Conservation (phyloP, 2,113 vertebrate genomes). For the Tretioscincus oriximinensis region DNA sequence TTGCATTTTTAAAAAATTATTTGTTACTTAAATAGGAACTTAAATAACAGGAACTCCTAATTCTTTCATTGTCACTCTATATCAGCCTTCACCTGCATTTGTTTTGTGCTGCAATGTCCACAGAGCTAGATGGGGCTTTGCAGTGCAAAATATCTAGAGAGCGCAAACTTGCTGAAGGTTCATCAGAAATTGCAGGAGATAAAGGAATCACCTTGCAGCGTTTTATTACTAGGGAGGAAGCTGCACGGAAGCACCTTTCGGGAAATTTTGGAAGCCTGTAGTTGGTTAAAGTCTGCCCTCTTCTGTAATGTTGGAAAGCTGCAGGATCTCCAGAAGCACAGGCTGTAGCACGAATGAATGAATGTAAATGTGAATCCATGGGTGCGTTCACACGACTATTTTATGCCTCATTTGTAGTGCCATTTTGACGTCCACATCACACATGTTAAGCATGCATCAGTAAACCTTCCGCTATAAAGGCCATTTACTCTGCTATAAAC, state of each 20-base stretch:
- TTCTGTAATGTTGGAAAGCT: conserved; percentile 18
- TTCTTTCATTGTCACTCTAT: background rate
- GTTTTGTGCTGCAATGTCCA: too few relatives aligned
- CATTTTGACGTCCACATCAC: too few relatives aligned
- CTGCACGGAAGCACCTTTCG: background rate
- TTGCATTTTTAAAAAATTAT: background rate
- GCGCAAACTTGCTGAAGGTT: background rate
- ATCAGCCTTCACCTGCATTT: too few relatives aligned
- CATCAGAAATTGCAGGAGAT: background rate
- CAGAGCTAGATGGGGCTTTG: too few relatives aligned
- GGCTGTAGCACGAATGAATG: background rate
- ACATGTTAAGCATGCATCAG: too few relatives aligned
- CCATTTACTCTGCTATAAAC: too few relatives aligned
- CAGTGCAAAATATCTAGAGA: too few relatives aligned
- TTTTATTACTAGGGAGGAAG: background rate
- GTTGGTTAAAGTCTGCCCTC: conserved; percentile 53
- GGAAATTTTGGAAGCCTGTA: background rate
- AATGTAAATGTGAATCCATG: background rate
- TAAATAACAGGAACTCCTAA: background rate
- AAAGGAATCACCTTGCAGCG: background rate
- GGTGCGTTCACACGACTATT: too few relatives aligned
- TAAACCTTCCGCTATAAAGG: too few relatives aligned
- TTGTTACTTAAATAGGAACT: background rate
- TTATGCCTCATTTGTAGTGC: too few relatives aligned
- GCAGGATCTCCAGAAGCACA: background rate